Conservation (phyloP, 2,888 invertebrate genomes). For the Lacanobia wlatinum region DNA sequence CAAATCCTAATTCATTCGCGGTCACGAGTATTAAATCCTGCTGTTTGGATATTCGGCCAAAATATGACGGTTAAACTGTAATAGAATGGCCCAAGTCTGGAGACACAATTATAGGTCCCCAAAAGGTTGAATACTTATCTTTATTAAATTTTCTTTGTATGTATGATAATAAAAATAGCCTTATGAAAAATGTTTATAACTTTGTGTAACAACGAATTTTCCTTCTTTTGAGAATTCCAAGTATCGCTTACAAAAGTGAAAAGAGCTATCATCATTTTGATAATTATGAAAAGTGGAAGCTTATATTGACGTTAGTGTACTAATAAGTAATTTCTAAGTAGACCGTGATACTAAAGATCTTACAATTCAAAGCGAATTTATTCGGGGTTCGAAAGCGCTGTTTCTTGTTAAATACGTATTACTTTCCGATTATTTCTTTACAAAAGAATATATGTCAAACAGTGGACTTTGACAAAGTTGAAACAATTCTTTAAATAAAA, state of each 20-base stretch:
- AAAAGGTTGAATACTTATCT: constrained; percentile 30
- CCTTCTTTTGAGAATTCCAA: constrained; percentile 10
- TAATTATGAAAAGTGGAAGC: constrained; percentile 7
- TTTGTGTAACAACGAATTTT: background rate
- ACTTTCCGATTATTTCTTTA: background rate
- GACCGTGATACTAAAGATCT: background rate
- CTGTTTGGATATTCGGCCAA: constrained; percentile 31
- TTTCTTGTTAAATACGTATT: background rate
- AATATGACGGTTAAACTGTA: constrained; percentile 39
- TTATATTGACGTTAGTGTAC: background rate
- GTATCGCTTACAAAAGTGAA: constrained; percentile 4
- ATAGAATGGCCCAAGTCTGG: constrained; percentile 24
- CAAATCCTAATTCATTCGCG: constrained; percentile 63
- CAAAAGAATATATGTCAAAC: background rate
- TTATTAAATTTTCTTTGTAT: constrained; percentile 17
- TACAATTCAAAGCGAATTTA: background rate
- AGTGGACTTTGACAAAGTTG: background rate
- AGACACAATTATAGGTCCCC: constrained; percentile 31
- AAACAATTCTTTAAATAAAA: constrained; percentile 11
- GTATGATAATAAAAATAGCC: constrained; percentile 5
- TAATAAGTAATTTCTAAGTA: constrained; percentile 4
- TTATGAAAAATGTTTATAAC: background rate
- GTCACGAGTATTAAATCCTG: constrained; percentile 54
- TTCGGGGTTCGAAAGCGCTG: background rate
- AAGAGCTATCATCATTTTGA: constrained; percentile 3